Conservation (phyloP, 2,797 vertebrate genomes). For the Muraenolepis orangiensis region DNA sequence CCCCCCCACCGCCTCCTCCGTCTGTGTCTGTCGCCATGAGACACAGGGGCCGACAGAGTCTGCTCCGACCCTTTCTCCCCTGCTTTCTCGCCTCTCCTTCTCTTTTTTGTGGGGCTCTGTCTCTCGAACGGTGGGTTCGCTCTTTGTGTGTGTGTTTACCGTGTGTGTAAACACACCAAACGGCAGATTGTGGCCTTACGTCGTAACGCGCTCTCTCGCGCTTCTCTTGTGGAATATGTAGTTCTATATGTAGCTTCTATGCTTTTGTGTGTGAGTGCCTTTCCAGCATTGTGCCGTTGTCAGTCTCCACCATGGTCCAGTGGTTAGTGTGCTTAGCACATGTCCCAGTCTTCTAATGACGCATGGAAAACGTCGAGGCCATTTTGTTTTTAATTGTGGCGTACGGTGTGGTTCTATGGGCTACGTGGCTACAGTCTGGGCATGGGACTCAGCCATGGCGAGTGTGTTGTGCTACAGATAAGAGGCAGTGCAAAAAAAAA, state of each 20-base stretch:
- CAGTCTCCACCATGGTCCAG: no score
- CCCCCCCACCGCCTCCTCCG: constrained; percentile 59
- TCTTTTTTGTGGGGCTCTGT: constrained; percentile 37
- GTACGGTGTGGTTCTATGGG: constrained; percentile 5
- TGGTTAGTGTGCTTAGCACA: constrained; percentile 32
- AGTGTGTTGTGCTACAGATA: constrained; percentile 58
- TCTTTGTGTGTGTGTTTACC: constrained; percentile 40
- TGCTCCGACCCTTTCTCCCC: constrained; percentile 55
- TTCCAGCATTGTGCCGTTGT: constrained; percentile 11
- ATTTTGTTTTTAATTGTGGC: neutral
- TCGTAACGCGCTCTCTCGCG: no score
- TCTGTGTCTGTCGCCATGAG: constrained; percentile 76
- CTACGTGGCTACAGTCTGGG: constrained; percentile 59
- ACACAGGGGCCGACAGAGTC: constrained; percentile 69
- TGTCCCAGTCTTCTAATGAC: constrained; percentile 15
- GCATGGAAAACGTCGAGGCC: constrained; percentile 8
- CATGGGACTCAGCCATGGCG: constrained; percentile 65
- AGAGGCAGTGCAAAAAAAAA: constrained; percentile 51
- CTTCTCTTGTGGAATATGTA: neutral
- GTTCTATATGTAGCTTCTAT: neutral
- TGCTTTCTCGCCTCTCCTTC: constrained; percentile 27
- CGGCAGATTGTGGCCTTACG: no score
- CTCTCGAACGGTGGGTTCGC: constrained; percentile 35
- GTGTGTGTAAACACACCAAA: constrained; percentile 16
- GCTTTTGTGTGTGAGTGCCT: neutral